Conservation (phyloP, 2,888 invertebrate genomes). For the Lithosia quadra region DNA sequence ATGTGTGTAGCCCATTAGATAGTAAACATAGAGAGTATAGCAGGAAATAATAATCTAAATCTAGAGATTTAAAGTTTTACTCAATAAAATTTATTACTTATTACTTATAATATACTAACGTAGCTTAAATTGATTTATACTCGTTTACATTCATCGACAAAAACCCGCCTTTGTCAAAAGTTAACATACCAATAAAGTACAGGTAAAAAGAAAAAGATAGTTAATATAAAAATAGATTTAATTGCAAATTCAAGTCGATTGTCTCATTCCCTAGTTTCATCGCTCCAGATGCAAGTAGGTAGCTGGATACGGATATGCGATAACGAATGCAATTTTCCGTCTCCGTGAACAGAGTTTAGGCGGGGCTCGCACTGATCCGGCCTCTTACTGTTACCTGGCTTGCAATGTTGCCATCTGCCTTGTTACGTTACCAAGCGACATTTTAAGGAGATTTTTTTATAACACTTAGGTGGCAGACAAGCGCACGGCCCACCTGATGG, state of each 20-base stretch:
- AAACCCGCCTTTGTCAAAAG: too few species aligned
- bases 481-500: not conserved
- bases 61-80: too few species aligned
- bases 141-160: too few species aligned
- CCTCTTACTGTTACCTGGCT: slow-evolving; percentile 67
- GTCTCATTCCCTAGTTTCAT: slow-evolving; percentile 49
- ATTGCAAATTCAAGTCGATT: slow-evolving; percentile 13
- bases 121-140: too few species aligned
- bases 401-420: slow-evolving; percentile 35
- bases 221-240: slow-evolving; percentile 4
- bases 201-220: not conserved
- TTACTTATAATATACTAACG: too few species aligned
- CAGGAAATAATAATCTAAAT: too few species aligned
- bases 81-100: too few species aligned
- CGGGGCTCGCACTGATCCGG: slow-evolving; percentile 67
- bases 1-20: too few species aligned
- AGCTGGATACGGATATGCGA: slow-evolving; percentile 79
- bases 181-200: not conserved
- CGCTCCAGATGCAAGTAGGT: slow-evolving; percentile 59
- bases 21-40: too few species aligned
- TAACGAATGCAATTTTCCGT: slow-evolving; percentile 87
- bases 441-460: not conserved
- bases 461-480: not conserved
- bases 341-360: slow-evolving; percentile 82
- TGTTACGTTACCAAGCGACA: slow-evolving; percentile 19